Evolutionary conservation across 1,140 invertebrate genomes (phyloP).

Genomic region (Saccostrea glomerata): DNA sequence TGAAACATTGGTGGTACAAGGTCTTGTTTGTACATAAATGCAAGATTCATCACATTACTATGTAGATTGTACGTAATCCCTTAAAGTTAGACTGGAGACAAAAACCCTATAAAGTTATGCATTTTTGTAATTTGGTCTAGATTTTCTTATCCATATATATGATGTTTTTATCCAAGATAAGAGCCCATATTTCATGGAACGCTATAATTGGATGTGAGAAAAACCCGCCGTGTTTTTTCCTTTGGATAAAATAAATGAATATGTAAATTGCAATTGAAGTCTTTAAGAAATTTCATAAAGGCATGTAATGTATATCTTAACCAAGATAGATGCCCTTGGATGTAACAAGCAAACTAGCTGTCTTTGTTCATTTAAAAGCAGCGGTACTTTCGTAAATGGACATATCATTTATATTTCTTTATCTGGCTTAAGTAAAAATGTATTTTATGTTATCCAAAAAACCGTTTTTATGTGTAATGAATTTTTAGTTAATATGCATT

Average conservation of each 20-base stretch:
- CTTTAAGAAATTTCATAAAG: background rate
- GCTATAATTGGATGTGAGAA: background rate
- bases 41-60: conserved; percentile 11
- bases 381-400: too few species aligned
- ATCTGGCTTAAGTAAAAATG: too few species aligned
- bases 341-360: background rate
- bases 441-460: too few species aligned
- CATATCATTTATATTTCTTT: too few species aligned
- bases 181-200: background rate
- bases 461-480: too few species aligned
- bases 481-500: too few species aligned
- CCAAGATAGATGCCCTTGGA: background rate
- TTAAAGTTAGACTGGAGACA: background rate
- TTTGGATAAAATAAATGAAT: background rate
- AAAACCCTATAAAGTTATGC: conserved; percentile 9
- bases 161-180: conserved; percentile 21
- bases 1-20: too few species aligned
- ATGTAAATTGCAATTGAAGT: background rate
- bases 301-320: background rate
- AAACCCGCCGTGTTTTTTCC: background rate
- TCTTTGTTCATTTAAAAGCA: background rate
- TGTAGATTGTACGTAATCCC: conserved; percentile 24
- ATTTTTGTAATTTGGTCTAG: conserved; percentile 20
- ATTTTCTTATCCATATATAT: conserved; percentile 35
- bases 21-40: background rate